A percentile compares a stretch with the other conserved stretches of the same genome.
phyloP scores from a whole-genome alignment of 2,113 vertebrate genomes.

The Varanus komodoensis region DNA sequence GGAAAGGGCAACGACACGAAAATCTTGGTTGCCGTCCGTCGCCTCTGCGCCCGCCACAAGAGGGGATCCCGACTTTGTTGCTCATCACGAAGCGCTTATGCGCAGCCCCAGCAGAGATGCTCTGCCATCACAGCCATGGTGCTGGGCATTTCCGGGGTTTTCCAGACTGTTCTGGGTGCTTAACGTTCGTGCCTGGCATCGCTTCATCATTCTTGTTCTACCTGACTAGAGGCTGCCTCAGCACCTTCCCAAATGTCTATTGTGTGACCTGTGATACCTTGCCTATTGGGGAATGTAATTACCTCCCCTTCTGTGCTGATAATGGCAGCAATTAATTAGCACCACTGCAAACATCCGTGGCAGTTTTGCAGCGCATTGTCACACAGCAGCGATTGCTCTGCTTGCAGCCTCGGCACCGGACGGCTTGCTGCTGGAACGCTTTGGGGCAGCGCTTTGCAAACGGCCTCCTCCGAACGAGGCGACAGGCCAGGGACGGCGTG shows the following conservation, averaged over 20 bases:
- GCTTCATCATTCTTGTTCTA: neutral
- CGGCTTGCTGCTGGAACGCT: neutral
- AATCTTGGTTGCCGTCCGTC: no score
- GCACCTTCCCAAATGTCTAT: neutral
- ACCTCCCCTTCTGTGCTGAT: neutral
- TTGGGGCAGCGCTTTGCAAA: neutral
- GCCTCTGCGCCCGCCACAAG: no score
- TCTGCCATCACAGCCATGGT: neutral
- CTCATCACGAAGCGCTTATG: neutral
- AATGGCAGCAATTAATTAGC: slow-evolving; percentile 20
- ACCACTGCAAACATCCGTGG: neutral
- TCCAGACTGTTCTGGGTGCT: neutral
- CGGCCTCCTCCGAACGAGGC: no score
- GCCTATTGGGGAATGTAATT: neutral
- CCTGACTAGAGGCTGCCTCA: neutral
- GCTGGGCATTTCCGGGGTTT: neutral
- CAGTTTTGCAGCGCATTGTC: neutral
- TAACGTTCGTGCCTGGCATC: neutral
- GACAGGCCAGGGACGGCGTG: no score
- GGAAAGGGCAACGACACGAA: no score
- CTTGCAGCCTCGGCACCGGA: no score
- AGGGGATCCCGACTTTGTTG: no score
- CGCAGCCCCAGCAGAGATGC: neutral
- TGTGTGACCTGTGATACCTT: neutral
- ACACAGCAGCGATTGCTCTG: neutral